A percentile compares a stretch with the other conserved stretches of the same genome.
Conservation (phyloP, 2,797 vertebrate species). For the Sparus aurata region DNA sequence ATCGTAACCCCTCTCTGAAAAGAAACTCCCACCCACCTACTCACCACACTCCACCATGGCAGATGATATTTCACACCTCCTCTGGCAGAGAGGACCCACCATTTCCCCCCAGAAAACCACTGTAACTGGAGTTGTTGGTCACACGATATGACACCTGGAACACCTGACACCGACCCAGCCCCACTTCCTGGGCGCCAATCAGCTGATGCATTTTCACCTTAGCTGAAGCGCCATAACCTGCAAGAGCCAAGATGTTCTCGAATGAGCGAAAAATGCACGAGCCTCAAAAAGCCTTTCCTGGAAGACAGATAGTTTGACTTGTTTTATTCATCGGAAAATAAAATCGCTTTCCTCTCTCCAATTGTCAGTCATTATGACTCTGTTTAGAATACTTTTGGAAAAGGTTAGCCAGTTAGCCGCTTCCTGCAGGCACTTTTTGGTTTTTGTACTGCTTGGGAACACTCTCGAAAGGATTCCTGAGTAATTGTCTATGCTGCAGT, state of each 20-base stretch:
- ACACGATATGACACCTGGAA: conserved; percentile 50
- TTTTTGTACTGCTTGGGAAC: conserved; percentile 65
- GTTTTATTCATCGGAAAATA: conserved; percentile 56
- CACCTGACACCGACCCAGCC: conserved; percentile 51
- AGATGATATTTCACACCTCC: conserved; percentile 80
- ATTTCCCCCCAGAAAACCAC: conserved; percentile 14
- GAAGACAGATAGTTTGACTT: conserved; percentile 43
- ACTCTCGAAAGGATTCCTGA: conserved; percentile 79
- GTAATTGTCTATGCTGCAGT: conserved; percentile 75
- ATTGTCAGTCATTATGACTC: conserved; percentile 57
- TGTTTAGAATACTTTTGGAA: conserved; percentile 60
- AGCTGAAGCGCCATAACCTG: conserved; percentile 25
- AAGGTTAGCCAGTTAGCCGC: conserved; percentile 64
- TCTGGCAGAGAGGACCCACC: conserved; percentile 23
- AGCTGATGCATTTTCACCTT: neutral
- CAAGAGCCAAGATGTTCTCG: conserved; percentile 12
- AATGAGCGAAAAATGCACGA: neutral
- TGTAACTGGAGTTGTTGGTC: conserved; percentile 59
- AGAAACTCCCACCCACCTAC: conserved; percentile 58
- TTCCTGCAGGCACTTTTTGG: conserved; percentile 65
- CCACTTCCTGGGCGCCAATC: conserved; percentile 8
- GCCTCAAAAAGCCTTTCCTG: conserved; percentile 41
- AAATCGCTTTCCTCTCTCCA: conserved; percentile 38
- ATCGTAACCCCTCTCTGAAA: conserved; percentile 45
- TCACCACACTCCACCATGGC: conserved; percentile 39